Percentiles rank a stretch among this genome's conserved stretches.
Conservation (phyloP, 2,797 vertebrate genomes). For the Cynopterus sphinx region DNA sequence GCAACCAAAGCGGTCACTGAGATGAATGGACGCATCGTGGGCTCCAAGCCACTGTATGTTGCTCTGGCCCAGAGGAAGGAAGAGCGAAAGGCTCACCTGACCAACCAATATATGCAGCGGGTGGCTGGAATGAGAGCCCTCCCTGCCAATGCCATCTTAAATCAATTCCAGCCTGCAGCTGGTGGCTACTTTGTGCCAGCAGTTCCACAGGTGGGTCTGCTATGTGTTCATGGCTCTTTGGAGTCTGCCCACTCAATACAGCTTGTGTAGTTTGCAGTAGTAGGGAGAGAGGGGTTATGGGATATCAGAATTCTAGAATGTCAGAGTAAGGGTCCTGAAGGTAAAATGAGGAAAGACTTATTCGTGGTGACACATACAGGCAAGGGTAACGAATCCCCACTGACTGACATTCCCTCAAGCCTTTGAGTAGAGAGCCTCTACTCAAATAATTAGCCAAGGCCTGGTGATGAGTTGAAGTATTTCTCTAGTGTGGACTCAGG, state of each 20-base stretch:
- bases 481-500: background rate
- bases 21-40: constrained; percentile 99
- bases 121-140: constrained; percentile 99
- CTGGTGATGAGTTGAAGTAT: background rate
- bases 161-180: constrained; percentile 97
- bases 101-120: constrained; percentile 99
- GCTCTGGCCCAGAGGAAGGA: constrained; percentile 98
- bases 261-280: background rate
- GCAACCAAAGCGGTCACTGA: constrained; percentile 99
- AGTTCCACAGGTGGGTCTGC: constrained; percentile 91
- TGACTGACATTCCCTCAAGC: background rate
- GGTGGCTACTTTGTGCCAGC: constrained; percentile 98
- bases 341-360: background rate
- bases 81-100: constrained; percentile 98
- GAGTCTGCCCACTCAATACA: background rate
- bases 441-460: background rate
- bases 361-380: rapidly evolving
- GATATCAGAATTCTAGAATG: background rate
- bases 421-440: background rate
- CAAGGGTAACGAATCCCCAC: background rate
- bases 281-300: background rate
- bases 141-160: constrained; percentile 97
- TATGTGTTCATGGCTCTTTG: background rate
- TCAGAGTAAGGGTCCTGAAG: background rate
- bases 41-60: constrained; percentile 97